Percentiles rank a stretch among this genome's conserved stretches.
These are phyloP conservation scores for Drosophila orena DNA, from an alignment of 1,140 invertebrate species.

Conservation along the genomic window DNA sequence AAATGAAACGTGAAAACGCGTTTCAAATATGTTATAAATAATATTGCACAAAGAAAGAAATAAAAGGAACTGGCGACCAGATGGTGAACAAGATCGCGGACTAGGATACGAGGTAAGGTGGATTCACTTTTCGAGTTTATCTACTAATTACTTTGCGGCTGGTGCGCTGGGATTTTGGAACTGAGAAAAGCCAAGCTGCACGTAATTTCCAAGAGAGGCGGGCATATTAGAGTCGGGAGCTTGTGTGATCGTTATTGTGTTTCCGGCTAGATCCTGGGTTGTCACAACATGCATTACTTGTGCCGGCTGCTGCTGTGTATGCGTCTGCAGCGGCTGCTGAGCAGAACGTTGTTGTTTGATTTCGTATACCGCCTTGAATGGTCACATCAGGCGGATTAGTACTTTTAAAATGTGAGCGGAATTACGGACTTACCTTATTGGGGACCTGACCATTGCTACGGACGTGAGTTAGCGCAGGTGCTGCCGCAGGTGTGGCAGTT, in stretches of 20 bases:
- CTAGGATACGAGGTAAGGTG: slow-evolving; percentile 48
- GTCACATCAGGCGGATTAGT: no score
- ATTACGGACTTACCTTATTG: slow-evolving; percentile 6
- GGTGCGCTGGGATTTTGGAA: slow-evolving; percentile 61
- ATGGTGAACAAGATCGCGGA: slow-evolving; percentile 23
- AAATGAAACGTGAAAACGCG: slow-evolving; percentile 14
- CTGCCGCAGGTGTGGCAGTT: slow-evolving; percentile 1
- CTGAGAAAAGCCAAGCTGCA: slow-evolving; percentile 72
- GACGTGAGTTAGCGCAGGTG: not conserved
- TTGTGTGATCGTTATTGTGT: slow-evolving; percentile 80
- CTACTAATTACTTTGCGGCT: slow-evolving; percentile 51
- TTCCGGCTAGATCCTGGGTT: slow-evolving; percentile 69
- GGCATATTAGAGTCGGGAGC: slow-evolving; percentile 69
- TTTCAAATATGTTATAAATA: slow-evolving; percentile 11
- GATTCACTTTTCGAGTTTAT: slow-evolving; percentile 60
- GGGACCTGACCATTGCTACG: slow-evolving; percentile 29
- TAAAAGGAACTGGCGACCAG: slow-evolving; percentile 38
- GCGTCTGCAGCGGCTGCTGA: slow-evolving; percentile 41
- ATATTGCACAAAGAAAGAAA: slow-evolving; percentile 44
- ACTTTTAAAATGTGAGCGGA: not conserved
- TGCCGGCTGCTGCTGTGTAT: slow-evolving; percentile 45
- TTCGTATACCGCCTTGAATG: slow-evolving; percentile 16
- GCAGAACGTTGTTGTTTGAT: slow-evolving; percentile 19
- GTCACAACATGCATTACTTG: slow-evolving; percentile 79
- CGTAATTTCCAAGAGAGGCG: slow-evolving; percentile 69